These are phyloP conservation scores for Chaenocephalus aceratus DNA, from an alignment of 2,113 vertebrate genomes.

Conservation along the genomic window DNA sequence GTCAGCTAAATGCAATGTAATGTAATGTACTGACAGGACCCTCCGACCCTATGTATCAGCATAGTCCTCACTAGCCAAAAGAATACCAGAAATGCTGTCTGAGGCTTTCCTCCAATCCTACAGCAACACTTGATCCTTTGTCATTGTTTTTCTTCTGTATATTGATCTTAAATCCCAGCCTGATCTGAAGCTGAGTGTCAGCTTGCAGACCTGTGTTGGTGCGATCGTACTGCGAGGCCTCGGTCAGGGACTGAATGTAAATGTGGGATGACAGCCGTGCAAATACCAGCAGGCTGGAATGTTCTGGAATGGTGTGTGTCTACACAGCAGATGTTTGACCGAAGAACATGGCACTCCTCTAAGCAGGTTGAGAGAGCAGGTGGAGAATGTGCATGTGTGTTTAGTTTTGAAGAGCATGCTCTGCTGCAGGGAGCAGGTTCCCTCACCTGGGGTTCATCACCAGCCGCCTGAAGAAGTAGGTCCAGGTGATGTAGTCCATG, in stretches of 20 bases:
- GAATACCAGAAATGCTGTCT: too few species aligned
- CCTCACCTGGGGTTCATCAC: constrained; percentile 97
- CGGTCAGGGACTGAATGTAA: constrained; percentile 52
- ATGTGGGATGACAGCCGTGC: constrained; percentile 81
- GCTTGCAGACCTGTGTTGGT: neutral
- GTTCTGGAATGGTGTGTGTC: constrained; percentile 72
- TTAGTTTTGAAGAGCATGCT: constrained; percentile 24
- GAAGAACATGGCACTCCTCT: constrained; percentile 42
- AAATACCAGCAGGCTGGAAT: constrained; percentile 82
- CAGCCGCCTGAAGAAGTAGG: constrained; percentile 97
- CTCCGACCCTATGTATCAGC: too few species aligned
- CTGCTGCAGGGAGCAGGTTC: constrained; percentile 4
- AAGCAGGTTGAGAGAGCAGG: constrained; percentile 17
- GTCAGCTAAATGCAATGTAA: too few species aligned
- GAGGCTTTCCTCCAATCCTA: too few species aligned
- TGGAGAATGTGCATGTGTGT: constrained; percentile 34
- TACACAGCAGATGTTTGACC: constrained; percentile 81
- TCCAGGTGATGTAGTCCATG: constrained; percentile 99
- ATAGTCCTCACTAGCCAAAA: too few species aligned
- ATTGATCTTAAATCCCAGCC: too few species aligned
- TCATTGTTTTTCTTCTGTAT: too few species aligned
- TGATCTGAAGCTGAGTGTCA: too few species aligned
- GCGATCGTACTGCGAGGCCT: constrained; percentile 16
- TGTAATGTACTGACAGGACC: too few species aligned
- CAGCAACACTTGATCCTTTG: too few species aligned